Percentiles rank a stretch among this genome's conserved stretches.
These are phyloP conservation scores for Zophobas atratus DNA, from an alignment of 1,140 invertebrate species.

Conservation along the genomic window DNA sequence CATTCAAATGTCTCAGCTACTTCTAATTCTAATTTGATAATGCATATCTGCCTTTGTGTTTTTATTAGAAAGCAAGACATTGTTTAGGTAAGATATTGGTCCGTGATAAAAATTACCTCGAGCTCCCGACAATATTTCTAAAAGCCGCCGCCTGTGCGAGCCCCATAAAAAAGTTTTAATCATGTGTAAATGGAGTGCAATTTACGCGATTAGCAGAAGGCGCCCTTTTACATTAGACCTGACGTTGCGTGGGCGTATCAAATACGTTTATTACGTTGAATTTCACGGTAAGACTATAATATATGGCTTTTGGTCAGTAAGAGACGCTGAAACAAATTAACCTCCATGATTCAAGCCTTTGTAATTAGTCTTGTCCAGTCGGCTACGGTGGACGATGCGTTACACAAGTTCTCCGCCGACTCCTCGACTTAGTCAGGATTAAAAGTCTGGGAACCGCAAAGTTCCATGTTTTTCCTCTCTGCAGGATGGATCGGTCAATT, in stretches of 20 bases:
- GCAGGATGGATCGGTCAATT: slow-evolving; percentile 13
- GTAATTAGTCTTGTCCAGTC: slow-evolving; percentile 40
- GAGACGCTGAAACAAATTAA: slow-evolving; percentile 37
- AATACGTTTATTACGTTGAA: slow-evolving; percentile 34
- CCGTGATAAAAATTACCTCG: too few species aligned
- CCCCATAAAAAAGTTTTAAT: slow-evolving; percentile 3
- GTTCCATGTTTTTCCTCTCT: slow-evolving; percentile 8
- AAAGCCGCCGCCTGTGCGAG: neutral
- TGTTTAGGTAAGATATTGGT: too few species aligned
- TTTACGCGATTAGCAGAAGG: slow-evolving; percentile 1
- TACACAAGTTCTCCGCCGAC: slow-evolving; percentile 29
- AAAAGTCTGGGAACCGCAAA: slow-evolving; percentile 14
- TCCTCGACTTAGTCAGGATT: slow-evolving; percentile 13
- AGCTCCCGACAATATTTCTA: too few species aligned
- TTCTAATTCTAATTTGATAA: too few species aligned
- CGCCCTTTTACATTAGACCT: neutral
- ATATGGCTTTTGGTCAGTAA: slow-evolving; percentile 28
- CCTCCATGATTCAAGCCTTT: slow-evolving; percentile 37
- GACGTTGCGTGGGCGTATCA: slow-evolving; percentile 28
- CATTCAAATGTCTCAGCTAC: too few species aligned
- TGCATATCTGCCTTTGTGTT: too few species aligned
- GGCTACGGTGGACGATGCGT: slow-evolving; percentile 29
- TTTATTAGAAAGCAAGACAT: too few species aligned
- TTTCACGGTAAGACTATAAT: slow-evolving; percentile 24
- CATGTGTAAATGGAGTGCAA: slow-evolving; percentile 13